phyloP scores from a whole-genome alignment of 2,113 vertebrate genomes.

The Gasterosteus aculeatus region DNA sequence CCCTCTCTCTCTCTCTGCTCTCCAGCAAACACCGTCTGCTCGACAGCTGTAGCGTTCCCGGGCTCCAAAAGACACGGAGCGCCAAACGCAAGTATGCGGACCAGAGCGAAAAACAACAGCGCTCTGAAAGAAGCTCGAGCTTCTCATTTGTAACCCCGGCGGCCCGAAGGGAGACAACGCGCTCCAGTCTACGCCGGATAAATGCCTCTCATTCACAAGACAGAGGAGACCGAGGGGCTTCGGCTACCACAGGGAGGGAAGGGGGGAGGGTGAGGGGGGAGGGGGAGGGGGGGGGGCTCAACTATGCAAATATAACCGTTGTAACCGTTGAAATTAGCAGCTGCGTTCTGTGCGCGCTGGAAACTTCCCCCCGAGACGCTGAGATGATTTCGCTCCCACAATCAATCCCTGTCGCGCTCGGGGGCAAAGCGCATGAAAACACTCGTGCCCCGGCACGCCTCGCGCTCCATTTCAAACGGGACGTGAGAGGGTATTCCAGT shows the following conservation, averaged over 20 bases:
- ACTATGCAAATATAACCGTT: slow-evolving; percentile 10
- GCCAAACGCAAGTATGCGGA: slow-evolving; percentile 69
- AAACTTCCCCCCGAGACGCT: slow-evolving; percentile 23
- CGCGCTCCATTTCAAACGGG: slow-evolving; percentile 30
- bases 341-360: background rate
- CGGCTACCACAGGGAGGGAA: background rate
- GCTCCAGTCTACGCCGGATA: slow-evolving; percentile 20
- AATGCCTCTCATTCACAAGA: slow-evolving; percentile 22
- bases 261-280: too few species aligned
- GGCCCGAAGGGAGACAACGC: slow-evolving; percentile 5
- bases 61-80: slow-evolving; percentile 54
- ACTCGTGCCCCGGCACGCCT: slow-evolving; percentile 62
- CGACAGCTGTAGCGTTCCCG: slow-evolving; percentile 70
- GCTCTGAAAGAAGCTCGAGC: slow-evolving; percentile 25
- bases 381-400: slow-evolving; percentile 51
- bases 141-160: slow-evolving; percentile 26
- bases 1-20: background rate
- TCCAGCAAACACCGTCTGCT: slow-evolving; percentile 66
- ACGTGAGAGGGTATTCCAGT: slow-evolving; percentile 58
- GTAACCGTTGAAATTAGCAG: slow-evolving; percentile 10
- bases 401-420: slow-evolving; percentile 53
- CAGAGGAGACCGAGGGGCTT: slow-evolving; percentile 17
- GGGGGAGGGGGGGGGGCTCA: background rate
- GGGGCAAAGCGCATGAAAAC: slow-evolving; percentile 41
- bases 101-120: slow-evolving; percentile 58